These are phyloP conservation scores for Cantharis rustica DNA, from an alignment of 2,888 invertebrate species.

Conservation along the genomic window DNA sequence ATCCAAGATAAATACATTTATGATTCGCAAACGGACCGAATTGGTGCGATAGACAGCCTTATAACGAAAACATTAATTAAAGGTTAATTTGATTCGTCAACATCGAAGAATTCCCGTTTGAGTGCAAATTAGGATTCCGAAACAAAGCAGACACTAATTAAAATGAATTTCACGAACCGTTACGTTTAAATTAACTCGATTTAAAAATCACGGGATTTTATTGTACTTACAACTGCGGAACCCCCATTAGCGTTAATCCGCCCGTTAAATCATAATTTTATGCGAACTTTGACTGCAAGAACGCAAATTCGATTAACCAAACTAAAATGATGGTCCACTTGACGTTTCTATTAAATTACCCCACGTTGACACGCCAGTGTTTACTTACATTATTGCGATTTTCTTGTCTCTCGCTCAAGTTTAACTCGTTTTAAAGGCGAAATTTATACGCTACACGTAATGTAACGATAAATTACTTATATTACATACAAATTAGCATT, in stretches of 20 bases:
- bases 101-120: background rate
- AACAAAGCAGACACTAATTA: constrained; percentile 1
- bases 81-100: background rate
- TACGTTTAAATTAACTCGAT: background rate
- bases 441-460: background rate
- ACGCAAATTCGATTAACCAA: background rate
- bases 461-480: background rate
- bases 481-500: background rate
- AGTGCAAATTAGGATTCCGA: background rate
- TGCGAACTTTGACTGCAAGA: too few species aligned
- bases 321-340: background rate
- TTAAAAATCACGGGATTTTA: background rate
- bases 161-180: background rate
- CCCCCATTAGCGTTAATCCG: background rate
- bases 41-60: background rate
- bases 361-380: background rate
- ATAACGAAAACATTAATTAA: background rate
- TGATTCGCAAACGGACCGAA: background rate
- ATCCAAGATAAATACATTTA: background rate
- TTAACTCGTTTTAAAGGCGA: background rate
- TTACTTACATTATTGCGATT: background rate
- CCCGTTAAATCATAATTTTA: too few species aligned
- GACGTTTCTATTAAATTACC: background rate
- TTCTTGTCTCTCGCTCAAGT: background rate
- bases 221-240: too few species aligned